A percentile compares a stretch with the other conserved stretches of the same genome.
Conservation (phyloP, 2,113 vertebrate genomes). For the Zosterops borbonicus region DNA sequence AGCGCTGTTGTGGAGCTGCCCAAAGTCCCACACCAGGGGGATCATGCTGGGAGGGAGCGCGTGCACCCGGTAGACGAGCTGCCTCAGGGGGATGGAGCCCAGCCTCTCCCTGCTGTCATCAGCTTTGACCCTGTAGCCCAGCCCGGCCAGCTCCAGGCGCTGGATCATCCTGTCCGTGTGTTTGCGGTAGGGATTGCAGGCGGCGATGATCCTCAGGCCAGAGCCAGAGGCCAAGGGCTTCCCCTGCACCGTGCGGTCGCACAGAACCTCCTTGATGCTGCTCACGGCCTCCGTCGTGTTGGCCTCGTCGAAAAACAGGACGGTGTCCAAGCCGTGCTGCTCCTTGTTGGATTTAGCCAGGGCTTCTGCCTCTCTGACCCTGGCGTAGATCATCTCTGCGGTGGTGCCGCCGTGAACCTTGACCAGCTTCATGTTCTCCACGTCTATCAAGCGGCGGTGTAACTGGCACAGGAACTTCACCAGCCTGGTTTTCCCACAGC, state of each 20-base stretch:
- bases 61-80: slow-evolving; percentile 95
- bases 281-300: slow-evolving; percentile 92
- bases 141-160: slow-evolving; percentile 87
- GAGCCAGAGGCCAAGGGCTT: slow-evolving; percentile 62
- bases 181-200: slow-evolving; percentile 95
- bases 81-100: slow-evolving; percentile 89
- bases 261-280: slow-evolving; percentile 94
- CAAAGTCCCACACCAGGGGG: slow-evolving; percentile 96
- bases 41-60: slow-evolving; percentile 92
- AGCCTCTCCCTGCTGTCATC: slow-evolving; percentile 87
- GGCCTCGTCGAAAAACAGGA: slow-evolving; percentile 95
- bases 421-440: slow-evolving; percentile 89
- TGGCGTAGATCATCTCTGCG: slow-evolving; percentile 81
- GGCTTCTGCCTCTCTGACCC: slow-evolving; percentile 81
- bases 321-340: slow-evolving; percentile 79
- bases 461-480: slow-evolving; percentile 89
- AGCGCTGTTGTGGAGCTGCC: slow-evolving; percentile 82
- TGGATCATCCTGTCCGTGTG: slow-evolving; percentile 88
- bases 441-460: slow-evolving; percentile 56
- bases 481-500: slow-evolving; percentile 94
- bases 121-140: slow-evolving; percentile 89
- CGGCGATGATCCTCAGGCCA: slow-evolving; percentile 88
- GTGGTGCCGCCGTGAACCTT: slow-evolving; percentile 96
- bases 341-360: slow-evolving; percentile 77
- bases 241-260: slow-evolving; percentile 85